phyloP scores from a whole-genome alignment of 2,797 vertebrate species.

The Poecilia gillii region DNA sequence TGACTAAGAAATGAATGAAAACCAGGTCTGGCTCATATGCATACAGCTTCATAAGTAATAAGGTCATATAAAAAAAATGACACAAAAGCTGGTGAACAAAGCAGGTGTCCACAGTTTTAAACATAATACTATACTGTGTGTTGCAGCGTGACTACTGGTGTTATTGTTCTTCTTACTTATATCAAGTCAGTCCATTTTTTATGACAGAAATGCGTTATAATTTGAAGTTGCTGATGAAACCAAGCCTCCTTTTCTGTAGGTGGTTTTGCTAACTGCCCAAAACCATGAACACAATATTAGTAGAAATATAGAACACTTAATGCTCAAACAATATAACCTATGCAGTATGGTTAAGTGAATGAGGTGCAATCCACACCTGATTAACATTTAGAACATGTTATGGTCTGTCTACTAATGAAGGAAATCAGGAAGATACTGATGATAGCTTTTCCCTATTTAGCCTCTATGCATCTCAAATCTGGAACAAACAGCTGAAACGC shows the following conservation, averaged over 20 bases:
- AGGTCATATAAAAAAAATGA: background rate
- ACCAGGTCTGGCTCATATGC: background rate
- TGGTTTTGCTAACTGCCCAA: background rate
- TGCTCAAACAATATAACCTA: slow-evolving; percentile 9
- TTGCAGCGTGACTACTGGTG: background rate
- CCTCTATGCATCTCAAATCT: no score
- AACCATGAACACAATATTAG: slow-evolving; percentile 1
- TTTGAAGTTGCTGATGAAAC: background rate
- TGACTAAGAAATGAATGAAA: background rate
- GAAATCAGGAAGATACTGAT: background rate
- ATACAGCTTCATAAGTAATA: slow-evolving; percentile 10
- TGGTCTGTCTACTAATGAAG: slow-evolving; percentile 4
- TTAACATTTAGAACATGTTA: background rate
- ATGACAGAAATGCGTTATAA: background rate
- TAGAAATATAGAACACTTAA: background rate
- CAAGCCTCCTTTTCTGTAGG: background rate
- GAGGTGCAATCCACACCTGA: slow-evolving; percentile 22
- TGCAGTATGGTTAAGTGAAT: background rate
- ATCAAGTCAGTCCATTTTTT: background rate
- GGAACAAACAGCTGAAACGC: no score
- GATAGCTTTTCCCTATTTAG: background rate
- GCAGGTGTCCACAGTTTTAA: background rate
- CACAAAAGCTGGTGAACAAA: background rate
- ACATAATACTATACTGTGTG: background rate
- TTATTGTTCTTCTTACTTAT: background rate